These are phyloP conservation scores for Ostrea edulis DNA, from an alignment of 1,140 invertebrate species.

Conservation along the genomic window DNA sequence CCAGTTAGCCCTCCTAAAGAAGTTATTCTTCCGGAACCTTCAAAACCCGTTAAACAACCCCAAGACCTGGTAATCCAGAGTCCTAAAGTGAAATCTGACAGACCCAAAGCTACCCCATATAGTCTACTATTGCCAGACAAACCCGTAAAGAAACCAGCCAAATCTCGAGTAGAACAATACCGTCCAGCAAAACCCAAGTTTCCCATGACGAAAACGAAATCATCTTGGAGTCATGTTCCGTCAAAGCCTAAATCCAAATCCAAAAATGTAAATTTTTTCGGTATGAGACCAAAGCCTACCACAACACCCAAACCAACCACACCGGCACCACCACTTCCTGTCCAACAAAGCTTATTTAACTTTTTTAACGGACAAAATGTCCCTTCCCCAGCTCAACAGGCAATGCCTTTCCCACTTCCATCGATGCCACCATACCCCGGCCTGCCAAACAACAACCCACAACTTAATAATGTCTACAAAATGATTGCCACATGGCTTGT, in stretches of 20 bases:
- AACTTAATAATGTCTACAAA: background rate
- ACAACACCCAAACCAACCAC: background rate
- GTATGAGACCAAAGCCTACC: background rate
- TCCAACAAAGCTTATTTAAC: background rate
- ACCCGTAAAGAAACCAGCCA: background rate
- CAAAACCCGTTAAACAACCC: background rate
- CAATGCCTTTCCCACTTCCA: background rate
- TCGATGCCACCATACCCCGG: constrained; percentile 8
- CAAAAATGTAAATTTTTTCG: background rate
- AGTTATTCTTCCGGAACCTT: background rate
- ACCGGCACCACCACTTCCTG: background rate
- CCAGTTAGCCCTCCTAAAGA: background rate
- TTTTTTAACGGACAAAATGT: background rate
- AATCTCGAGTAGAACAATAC: background rate
- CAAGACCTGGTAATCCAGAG: background rate
- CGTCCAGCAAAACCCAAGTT: background rate
- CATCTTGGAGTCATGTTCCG: background rate
- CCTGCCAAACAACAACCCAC: constrained; percentile 22
- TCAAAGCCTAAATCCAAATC: background rate
- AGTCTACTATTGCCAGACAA: background rate
- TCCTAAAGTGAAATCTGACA: background rate
- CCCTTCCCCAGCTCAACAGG: background rate
- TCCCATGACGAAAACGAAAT: background rate
- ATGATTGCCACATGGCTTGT: constrained; percentile 20
- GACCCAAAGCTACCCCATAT: background rate